Percentiles rank a stretch among this genome's conserved stretches.
Conservation (phyloP, 1,140 invertebrate species). For the Euschistus heros region DNA sequence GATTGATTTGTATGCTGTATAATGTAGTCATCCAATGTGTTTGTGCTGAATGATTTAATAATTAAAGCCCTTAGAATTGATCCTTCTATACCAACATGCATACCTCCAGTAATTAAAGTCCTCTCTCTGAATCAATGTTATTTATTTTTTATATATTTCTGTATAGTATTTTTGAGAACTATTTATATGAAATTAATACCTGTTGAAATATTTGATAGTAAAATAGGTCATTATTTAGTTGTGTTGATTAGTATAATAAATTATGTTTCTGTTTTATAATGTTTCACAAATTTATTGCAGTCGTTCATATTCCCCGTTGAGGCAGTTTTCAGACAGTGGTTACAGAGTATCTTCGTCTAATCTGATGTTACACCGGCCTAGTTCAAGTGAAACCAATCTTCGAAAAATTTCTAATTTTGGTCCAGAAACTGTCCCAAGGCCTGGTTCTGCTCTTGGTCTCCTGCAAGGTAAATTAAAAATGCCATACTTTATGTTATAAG, state of each 20-base stretch:
- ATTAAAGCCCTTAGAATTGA: no score
- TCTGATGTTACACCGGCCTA: constrained; percentile 36
- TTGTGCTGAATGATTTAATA: no score
- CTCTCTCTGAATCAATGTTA: no score
- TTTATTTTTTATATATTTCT: no score
- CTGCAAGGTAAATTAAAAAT: constrained; percentile 34
- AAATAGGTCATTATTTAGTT: no score
- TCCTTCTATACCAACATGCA: no score
- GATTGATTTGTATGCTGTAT: no score
- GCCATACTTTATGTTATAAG: not conserved
- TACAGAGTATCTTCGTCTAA: constrained; percentile 31
- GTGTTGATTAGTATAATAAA: no score
- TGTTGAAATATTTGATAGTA: no score
- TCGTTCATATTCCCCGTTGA: constrained; percentile 33
- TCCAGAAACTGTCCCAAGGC: constrained; percentile 35
- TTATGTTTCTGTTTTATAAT: no score
- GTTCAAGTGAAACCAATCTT: constrained; percentile 41
- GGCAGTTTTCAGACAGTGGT: constrained; percentile 37
- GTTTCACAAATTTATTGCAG: constrained; percentile 6
- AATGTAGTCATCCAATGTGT: no score
- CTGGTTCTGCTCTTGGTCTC: constrained; percentile 40
- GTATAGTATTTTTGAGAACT: not conserved
- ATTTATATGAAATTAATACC: constrained; percentile 7
- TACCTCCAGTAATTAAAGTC: no score
- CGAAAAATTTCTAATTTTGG: constrained; percentile 35